Evolutionary conservation across 2,113 vertebrate genomes (phyloP).

Genomic region (Plestiodon gilberti): DNA sequence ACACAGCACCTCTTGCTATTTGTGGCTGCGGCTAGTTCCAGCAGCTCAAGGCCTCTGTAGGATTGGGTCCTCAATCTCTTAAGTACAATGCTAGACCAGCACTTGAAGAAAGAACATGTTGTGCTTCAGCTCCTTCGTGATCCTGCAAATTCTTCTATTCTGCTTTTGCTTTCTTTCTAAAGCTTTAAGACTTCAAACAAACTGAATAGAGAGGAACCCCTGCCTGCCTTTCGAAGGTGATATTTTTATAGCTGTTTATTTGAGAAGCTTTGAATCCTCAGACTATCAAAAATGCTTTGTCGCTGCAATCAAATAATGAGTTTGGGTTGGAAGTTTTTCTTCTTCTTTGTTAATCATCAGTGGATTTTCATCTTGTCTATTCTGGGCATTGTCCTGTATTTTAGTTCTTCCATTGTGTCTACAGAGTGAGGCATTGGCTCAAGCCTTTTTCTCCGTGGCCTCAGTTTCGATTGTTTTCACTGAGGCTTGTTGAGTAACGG

Average conservation of each 20-base stretch:
- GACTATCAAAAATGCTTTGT: not conserved
- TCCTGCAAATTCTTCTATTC: slow-evolving; percentile 1
- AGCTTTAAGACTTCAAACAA: not conserved
- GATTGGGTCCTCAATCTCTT: too few species aligned
- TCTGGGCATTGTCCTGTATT: not conserved
- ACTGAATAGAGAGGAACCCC: not conserved
- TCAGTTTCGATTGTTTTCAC: not conserved
- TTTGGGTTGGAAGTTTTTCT: not conserved
- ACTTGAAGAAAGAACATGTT: not conserved
- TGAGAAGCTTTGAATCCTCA: not conserved
- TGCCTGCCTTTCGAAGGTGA: not conserved
- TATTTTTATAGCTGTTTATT: slow-evolving; percentile 32
- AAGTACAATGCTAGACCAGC: too few species aligned
- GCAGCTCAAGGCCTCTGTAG: too few species aligned
- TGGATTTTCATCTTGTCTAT: not conserved
- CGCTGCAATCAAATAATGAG: not conserved
- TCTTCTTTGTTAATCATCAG: not conserved
- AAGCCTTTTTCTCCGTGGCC: not conserved
- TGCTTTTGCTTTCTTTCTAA: slow-evolving; percentile 13
- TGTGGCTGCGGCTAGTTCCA: too few species aligned
- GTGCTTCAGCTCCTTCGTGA: not conserved
- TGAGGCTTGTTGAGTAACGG: not conserved
- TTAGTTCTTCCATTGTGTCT: not conserved
- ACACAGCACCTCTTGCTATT: too few species aligned
- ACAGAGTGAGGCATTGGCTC: not conserved